Evolutionary conservation across 2,888 invertebrate genomes (phyloP).

Genomic region (Deilephila elpenor): DNA sequence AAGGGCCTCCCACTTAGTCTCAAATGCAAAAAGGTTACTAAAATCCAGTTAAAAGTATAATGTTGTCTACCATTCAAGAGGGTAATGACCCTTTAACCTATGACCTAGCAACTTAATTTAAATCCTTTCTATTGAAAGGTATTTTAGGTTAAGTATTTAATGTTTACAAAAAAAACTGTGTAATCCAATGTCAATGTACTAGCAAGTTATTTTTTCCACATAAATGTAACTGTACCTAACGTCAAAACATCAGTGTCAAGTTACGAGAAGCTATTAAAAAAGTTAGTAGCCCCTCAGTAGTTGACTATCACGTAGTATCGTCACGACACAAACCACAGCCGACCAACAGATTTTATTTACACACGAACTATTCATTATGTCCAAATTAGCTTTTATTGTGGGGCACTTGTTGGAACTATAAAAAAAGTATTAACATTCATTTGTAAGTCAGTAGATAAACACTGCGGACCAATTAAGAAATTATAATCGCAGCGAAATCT

Average conservation of each 20-base stretch:
- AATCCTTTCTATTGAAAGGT: too few relatives aligned
- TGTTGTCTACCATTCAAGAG: too few relatives aligned
- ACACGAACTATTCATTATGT: slow-evolving; percentile 46
- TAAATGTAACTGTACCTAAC: slow-evolving; percentile 39
- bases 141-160: too few relatives aligned
- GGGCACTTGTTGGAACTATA: slow-evolving; percentile 31
- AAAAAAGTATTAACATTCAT: slow-evolving; percentile 13
- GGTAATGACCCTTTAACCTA: too few relatives aligned
- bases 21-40: too few relatives aligned
- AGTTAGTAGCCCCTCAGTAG: slow-evolving; percentile 24
- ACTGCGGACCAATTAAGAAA: slow-evolving; percentile 5
- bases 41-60: too few relatives aligned
- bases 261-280: slow-evolving; percentile 17
- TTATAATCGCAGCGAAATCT: not conserved
- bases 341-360: slow-evolving; percentile 44
- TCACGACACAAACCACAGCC: slow-evolving; percentile 42
- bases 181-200: too few relatives aligned
- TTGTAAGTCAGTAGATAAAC: slow-evolving; percentile 13
- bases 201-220: slow-evolving; percentile 38
- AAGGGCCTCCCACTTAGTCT: too few relatives aligned
- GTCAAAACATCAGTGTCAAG: slow-evolving; percentile 12
- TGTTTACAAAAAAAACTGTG: too few relatives aligned
- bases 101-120: too few relatives aligned
- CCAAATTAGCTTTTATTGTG: slow-evolving; percentile 36
- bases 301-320: slow-evolving; percentile 34